Conservation (phyloP, 2,797 vertebrate genomes). For the Mustela erminea region DNA sequence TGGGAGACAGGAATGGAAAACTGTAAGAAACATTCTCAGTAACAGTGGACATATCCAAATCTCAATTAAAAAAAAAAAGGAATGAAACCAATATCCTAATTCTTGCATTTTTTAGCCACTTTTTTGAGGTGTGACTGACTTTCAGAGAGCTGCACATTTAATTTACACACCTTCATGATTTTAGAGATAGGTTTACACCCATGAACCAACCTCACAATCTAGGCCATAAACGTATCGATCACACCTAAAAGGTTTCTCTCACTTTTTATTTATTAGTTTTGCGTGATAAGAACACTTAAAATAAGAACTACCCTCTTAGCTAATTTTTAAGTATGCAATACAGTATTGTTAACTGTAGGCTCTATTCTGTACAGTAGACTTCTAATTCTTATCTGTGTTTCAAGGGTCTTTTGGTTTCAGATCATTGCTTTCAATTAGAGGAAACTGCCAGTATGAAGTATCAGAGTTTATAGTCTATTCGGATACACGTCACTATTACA, state of each 20-base stretch:
- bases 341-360: neutral
- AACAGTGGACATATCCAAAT: constrained; percentile 8
- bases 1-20: constrained; percentile 59
- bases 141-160: neutral
- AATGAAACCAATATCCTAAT: constrained; percentile 25
- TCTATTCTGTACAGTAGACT: neutral
- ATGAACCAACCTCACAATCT: neutral
- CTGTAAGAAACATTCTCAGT: constrained; percentile 40
- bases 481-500: neutral
- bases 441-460: neutral
- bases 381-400: constrained; percentile 29
- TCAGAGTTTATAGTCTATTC: neutral
- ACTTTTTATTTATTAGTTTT: neutral
- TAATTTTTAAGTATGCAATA: neutral
- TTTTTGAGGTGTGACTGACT: neutral
- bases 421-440: constrained; percentile 47
- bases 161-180: neutral
- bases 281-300: neutral
- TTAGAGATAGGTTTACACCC: neutral
- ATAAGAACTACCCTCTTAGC: neutral
- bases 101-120: neutral
- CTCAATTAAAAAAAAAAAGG: neutral
- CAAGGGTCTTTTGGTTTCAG: neutral
- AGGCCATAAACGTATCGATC: neutral
- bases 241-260: neutral